phyloP scores from a whole-genome alignment of 2,113 vertebrate species.

The Nesoenas mayeri region DNA sequence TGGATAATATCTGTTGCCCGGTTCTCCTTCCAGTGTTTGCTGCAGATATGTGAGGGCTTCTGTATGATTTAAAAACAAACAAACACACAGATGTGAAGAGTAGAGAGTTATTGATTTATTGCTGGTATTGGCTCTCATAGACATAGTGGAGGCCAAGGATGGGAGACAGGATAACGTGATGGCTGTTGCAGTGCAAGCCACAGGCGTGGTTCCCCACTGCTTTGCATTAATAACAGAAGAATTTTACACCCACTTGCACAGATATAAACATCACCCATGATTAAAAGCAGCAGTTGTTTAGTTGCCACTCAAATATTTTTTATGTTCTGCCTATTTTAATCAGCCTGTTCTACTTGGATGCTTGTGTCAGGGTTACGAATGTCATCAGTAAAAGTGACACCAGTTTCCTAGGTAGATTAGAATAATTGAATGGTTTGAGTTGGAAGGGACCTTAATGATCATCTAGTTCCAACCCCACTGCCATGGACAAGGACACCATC shows the following conservation, averaged over 20 bases:
- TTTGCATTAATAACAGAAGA: neutral
- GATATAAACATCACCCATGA: neutral
- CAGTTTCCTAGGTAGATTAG: neutral
- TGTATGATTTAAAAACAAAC: neutral
- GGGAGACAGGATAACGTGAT: neutral
- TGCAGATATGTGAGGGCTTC: neutral
- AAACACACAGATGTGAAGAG: neutral
- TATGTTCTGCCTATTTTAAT: neutral
- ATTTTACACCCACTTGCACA: slow-evolving; percentile 32
- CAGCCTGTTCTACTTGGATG: neutral
- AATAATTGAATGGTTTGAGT: too few species aligned
- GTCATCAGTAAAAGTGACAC: neutral
- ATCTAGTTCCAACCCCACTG: too few species aligned
- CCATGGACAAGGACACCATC: too few species aligned
- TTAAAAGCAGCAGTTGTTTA: slow-evolving; percentile 43
- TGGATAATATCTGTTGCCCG: neutral
- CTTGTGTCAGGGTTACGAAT: neutral
- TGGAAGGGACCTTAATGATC: too few species aligned
- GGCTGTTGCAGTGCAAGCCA: neutral
- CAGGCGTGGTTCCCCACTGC: neutral
- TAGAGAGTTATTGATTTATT: neutral
- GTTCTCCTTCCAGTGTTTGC: neutral
- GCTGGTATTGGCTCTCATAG: neutral
- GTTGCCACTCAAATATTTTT: neutral
- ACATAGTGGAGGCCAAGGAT: neutral